These are phyloP conservation scores for Podarcis lilfordi DNA, from an alignment of 2,797 vertebrate genomes.

Conservation along the genomic window DNA sequence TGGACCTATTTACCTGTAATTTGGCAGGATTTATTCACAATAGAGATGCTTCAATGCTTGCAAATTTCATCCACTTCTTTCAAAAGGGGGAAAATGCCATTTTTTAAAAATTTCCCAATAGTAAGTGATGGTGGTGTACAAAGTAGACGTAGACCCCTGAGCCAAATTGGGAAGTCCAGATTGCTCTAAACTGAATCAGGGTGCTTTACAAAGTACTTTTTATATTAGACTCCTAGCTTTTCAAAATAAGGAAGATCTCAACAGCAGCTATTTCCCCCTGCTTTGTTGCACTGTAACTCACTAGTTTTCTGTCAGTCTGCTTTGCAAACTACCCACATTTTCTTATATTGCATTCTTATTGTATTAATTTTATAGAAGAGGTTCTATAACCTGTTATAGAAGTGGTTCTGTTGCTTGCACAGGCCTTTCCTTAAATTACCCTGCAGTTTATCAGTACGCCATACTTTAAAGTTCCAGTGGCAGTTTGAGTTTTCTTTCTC, in stretches of 20 bases:
- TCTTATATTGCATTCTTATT: not conserved
- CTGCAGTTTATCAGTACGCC: slow-evolving; percentile 9
- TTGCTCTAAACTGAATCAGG: not conserved
- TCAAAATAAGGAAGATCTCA: not conserved
- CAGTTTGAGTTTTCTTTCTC: slow-evolving; percentile 31
- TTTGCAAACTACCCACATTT: not conserved
- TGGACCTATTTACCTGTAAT: too few species aligned
- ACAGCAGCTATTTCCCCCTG: too few species aligned
- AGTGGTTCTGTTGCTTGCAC: not conserved
- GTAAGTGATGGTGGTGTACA: not conserved
- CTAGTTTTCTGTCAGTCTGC: not conserved
- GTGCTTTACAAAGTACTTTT: not conserved
- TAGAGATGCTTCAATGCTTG: too few species aligned
- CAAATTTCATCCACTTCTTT: too few species aligned
- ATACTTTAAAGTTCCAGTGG: not conserved
- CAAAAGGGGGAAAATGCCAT: too few species aligned
- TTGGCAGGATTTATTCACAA: too few species aligned
- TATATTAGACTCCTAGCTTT: not conserved
- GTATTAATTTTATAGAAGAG: not conserved
- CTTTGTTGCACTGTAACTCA: not conserved
- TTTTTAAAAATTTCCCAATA: too few species aligned
- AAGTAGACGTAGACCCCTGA: not conserved
- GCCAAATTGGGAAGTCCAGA: not conserved
- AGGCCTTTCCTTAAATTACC: not conserved
- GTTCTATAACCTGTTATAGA: not conserved